These are phyloP conservation scores for Sitodiplosis mosellana DNA, from an alignment of 1,140 invertebrate genomes.

Conservation along the genomic window DNA sequence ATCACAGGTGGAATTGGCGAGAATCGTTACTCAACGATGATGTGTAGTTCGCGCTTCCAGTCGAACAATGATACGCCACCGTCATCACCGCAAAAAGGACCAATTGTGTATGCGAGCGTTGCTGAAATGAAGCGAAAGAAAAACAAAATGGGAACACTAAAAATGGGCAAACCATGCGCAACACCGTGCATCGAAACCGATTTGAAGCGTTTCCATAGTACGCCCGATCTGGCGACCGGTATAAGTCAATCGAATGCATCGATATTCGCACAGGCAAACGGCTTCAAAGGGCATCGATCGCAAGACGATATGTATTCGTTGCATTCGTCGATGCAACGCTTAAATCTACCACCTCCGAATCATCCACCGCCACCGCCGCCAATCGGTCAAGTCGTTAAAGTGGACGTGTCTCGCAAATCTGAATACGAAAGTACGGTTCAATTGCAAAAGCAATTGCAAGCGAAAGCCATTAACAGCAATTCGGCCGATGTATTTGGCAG, in stretches of 20 bases:
- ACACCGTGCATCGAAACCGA: constrained; percentile 21
- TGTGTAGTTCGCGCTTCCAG: constrained; percentile 55
- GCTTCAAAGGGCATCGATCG: constrained; percentile 41
- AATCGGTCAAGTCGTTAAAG: constrained; percentile 52
- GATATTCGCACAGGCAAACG: constrained; percentile 20
- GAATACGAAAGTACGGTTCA: constrained; percentile 24
- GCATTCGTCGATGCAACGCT: constrained; percentile 21
- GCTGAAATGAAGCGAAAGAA: constrained; percentile 76
- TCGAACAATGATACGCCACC: constrained; percentile 39
- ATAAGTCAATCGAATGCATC: constrained; percentile 18
- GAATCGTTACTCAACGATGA: constrained; percentile 35
- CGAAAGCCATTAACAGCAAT: constrained; percentile 12
- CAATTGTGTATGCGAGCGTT: constrained; percentile 73
- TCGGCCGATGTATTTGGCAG: constrained; percentile 13
- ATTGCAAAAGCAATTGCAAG: constrained; percentile 19
- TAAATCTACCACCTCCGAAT: constrained; percentile 40
- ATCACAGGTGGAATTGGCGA: constrained; percentile 13
- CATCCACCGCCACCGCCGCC: constrained; percentile 50
- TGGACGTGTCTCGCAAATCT: constrained; percentile 34
- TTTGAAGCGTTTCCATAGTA: constrained; percentile 73
- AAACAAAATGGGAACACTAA: constrained; percentile 18
- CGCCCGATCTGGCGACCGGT: constrained; percentile 46
- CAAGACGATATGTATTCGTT: constrained; percentile 53
- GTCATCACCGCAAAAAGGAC: constrained; percentile 42
- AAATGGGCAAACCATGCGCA: constrained; percentile 21